Base-by-base conservation (phyloP, 2,888 invertebrate genomes). In the Desoria tigrina region DNA sequence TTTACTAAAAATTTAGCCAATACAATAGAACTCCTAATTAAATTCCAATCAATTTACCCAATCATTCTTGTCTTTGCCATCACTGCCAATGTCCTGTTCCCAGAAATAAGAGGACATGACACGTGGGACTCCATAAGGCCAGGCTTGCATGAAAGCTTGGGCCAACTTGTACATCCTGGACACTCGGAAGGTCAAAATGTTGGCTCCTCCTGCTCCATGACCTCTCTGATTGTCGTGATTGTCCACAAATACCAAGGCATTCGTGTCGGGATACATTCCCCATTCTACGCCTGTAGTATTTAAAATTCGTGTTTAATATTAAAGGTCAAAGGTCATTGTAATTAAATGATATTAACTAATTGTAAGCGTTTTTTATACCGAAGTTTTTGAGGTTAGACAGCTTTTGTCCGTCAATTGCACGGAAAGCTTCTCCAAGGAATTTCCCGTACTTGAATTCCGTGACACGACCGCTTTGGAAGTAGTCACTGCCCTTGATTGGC, bases 141-240 rank as follows among this genome's bases (percentile, higher is more conserved):
- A 89, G 0, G 94, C 92, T 79, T 96, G 82, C 86, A 90, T 91
- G 80, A 93, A 94, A 0, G 90, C 91, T 2, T 53, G 87, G 0
- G 93, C 94, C 83, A 84, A 85, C 81, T 84, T 76, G 66, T 76
- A 74, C 32, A 71, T 27, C 42, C 69, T 32, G 24, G 69, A 45
- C 16, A 73, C 73, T 23, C 65, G 61, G 71, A 73, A 73, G 9
- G 76, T 77, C 2, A 77, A 53, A 50, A 77, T 69, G 42, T 39
- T 58, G 4, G 49, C 68, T 32, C 77, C 69, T 26, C 68, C 66
- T 2, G 50, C 65, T 6, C 63, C 66, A 16, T 63, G 66, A 27
- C 68, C 68, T 21, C 94, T 84, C 79, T 94, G 93, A 78, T 90
- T 92, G 79, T 95, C 95, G 78, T 95, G 94, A 80, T 95, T 67